phyloP scores from a whole-genome alignment of 2,797 vertebrate species.

The Buceros bicornis region DNA sequence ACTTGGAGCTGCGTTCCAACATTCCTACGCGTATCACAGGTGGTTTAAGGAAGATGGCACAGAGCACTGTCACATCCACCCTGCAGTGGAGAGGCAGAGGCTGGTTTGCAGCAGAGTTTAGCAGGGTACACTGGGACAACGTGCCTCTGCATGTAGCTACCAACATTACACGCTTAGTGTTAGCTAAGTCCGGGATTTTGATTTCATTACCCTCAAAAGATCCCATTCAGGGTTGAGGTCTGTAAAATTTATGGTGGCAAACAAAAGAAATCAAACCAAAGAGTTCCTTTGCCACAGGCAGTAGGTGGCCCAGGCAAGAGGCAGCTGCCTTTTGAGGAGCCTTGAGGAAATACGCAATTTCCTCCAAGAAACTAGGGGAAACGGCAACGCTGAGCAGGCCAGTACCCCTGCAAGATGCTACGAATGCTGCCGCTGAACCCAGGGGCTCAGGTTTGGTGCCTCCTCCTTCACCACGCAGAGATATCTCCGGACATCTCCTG shows the following conservation, averaged over 20 bases:
- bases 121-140: background rate
- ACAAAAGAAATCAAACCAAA: background rate
- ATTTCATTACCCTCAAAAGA: background rate
- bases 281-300: background rate
- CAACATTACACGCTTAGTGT: background rate
- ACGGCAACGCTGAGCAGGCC: background rate
- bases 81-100: background rate
- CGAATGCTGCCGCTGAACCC: accelerated
- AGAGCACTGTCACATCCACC: accelerated
- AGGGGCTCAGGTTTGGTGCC: background rate
- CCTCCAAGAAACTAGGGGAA: background rate
- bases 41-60: background rate
- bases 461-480: background rate
- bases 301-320: background rate
- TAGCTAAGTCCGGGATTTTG: background rate
- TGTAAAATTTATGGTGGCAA: background rate
- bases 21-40: background rate
- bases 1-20: background rate
- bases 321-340: background rate
- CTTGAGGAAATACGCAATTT: background rate
- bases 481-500: background rate
- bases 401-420: background rate
- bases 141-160: background rate
- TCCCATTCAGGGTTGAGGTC: background rate
- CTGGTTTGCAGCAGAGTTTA: background rate